Percentiles rank a stretch among this genome's conserved stretches.
phyloP scores from a whole-genome alignment of 2,113 vertebrate genomes.

The Steatornis caripensis region DNA sequence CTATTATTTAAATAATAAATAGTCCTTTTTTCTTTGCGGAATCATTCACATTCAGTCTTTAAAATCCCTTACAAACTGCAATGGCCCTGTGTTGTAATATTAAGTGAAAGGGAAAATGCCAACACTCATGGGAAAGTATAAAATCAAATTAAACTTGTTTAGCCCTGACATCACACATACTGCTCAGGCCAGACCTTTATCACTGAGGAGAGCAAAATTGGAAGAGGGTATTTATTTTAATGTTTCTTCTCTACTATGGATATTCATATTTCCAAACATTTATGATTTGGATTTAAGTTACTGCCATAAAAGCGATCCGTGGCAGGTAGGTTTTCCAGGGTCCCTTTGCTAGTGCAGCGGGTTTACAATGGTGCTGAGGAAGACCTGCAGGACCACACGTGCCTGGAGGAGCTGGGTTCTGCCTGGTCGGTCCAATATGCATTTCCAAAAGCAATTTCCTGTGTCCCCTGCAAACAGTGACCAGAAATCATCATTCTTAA shows the following conservation, averaged over 20 bases:
- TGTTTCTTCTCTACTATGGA: not conserved
- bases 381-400: not conserved
- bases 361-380: not conserved
- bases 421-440: not conserved
- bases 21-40: not conserved
- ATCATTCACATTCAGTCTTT: not conserved
- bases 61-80: not conserved
- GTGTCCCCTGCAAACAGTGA: not conserved
- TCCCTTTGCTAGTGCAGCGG: not conserved
- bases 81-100: not conserved
- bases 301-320: not conserved
- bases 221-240: not conserved
- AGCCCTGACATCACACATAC: not conserved
- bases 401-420: not conserved
- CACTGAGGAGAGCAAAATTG: not conserved
- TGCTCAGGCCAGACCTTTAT: not conserved
- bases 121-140: constrained; percentile 5
- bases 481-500: not conserved
- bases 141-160: constrained; percentile 5
- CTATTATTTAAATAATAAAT: constrained; percentile 24
- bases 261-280: not conserved
- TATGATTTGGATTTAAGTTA: not conserved
- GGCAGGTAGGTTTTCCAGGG: not conserved
- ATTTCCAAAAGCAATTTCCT: constrained; percentile 14
- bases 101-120: not conserved